phyloP scores from a whole-genome alignment of 1,140 invertebrate genomes.

The Bombus huntii region DNA sequence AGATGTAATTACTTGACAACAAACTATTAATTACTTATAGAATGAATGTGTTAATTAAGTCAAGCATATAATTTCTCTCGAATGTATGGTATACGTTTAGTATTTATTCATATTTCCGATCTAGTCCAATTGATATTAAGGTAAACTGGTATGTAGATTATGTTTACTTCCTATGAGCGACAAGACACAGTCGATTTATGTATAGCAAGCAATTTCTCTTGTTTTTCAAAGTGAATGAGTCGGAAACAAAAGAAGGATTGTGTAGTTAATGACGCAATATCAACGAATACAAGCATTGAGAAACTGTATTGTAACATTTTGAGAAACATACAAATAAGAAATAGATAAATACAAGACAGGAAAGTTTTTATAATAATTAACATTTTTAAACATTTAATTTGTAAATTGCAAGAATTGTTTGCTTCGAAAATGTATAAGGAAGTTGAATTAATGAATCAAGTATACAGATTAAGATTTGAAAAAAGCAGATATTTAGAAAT shows the following conservation, averaged over 20 bases:
- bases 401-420: conserved; percentile 8
- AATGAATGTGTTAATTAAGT: conserved; percentile 20
- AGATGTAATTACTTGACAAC: conserved; percentile 53
- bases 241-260: not conserved
- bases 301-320: conserved; percentile 30
- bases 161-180: conserved; percentile 3
- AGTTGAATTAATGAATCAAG: not conserved
- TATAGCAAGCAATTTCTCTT: conserved; percentile 10
- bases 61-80: conserved; percentile 25
- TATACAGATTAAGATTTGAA: not conserved
- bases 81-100: not conserved
- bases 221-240: not conserved
- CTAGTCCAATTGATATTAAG: conserved; percentile 48
- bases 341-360: conserved; percentile 4
- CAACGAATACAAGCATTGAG: conserved; percentile 20
- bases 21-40: conserved; percentile 40
- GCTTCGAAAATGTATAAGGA: not conserved
- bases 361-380: conserved; percentile 39
- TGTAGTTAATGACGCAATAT: not conserved
- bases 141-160: conserved; percentile 17
- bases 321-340: conserved; percentile 31
- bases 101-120: conserved; percentile 26
- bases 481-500: not conserved
- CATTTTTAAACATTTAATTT: conserved; percentile 24
- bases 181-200: not conserved